Base-by-base conservation (phyloP, 2,113 vertebrate genomes). In the Coturnix japonica region DNA sequence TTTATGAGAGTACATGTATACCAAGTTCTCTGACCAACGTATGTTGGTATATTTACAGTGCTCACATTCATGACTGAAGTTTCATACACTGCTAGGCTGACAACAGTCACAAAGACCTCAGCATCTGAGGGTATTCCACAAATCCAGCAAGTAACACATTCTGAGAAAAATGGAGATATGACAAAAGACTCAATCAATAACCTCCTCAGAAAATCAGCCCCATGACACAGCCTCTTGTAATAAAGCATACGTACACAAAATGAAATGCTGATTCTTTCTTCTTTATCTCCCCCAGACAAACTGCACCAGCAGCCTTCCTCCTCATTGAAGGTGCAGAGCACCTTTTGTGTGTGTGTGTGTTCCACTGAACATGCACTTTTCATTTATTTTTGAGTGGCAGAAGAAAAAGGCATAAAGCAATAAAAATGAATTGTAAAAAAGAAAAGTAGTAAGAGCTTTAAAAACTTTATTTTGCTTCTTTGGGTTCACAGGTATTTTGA, bases 281-380 rank as follows among this genome's bases (percentile, higher is more conserved):
- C 1, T 1, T 46, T 79, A 30, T 47, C 46, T 72, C 83, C 16
- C 30, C 21, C 46, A 69, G 18, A 7, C 64, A 77, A 67, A 61
- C 8, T 51, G 28, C 35, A 30, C 11, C 57, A 35, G 7, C 30
- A 43, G 16, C 19, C 4, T 0, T 11, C 41, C 26, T 51, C 2
- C 30, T 51, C 2, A 1, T 10, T 43, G 8, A 14, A 47, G 8
- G 17, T 11, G 60, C 4, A 56, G 9, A 13, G 5, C 60, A 3
- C 1, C 4, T 2, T 1, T 21, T 82, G 59, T 46, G 47, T 28
- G 51, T 53, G 13, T 26, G 25, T 56, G 9, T 14, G 4, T 72
- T 57, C 19, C 7, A 21, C 11, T 25, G 17, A 49, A 59, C 9
- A 37, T 5, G 1, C 5, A 17, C 2, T 46, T 46, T 46, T 46